A percentile compares a stretch with the other conserved stretches of the same genome.
Evolutionary conservation across 2,888 invertebrate genomes (phyloP).

Genomic region (Quadroppia sp.): DNA sequence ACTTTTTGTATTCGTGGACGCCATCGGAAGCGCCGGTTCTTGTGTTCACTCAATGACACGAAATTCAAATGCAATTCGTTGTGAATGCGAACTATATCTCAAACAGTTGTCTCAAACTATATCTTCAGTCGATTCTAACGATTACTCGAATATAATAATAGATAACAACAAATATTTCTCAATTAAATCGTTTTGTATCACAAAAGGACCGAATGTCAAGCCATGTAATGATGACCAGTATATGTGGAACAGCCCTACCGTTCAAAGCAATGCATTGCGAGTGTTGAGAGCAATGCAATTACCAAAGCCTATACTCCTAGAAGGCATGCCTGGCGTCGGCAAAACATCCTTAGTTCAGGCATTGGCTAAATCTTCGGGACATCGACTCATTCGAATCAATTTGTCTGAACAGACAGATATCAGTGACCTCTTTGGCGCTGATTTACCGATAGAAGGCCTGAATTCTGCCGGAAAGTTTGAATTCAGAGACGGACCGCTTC

Average conservation of each 20-base stretch:
- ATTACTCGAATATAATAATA: background rate
- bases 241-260: slow-evolving; percentile 59
- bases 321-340: slow-evolving; percentile 97
- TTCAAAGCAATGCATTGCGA: slow-evolving; percentile 73
- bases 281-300: slow-evolving; percentile 82
- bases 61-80: slow-evolving; percentile 4
- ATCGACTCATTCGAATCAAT: slow-evolving; percentile 85
- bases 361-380: slow-evolving; percentile 75
- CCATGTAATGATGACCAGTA: background rate
- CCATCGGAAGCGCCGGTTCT: slow-evolving; percentile 69
- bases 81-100: slow-evolving; percentile 2
- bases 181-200: slow-evolving; percentile 47
- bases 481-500: slow-evolving; percentile 93
- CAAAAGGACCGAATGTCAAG: slow-evolving; percentile 38
- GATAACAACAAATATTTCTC: slow-evolving; percentile 39
- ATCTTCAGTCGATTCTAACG: background rate
- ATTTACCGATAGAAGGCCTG: slow-evolving; percentile 82
- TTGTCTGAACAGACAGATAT: slow-evolving; percentile 98
- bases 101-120: background rate
- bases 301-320: slow-evolving; percentile 77
- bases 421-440: slow-evolving; percentile 95
- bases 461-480: slow-evolving; percentile 67
- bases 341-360: slow-evolving; percentile 93
- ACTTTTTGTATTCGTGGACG: slow-evolving; percentile 82
- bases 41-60: background rate